Conservation (phyloP, 2,888 invertebrate species). For the Catocala sponsa region DNA sequence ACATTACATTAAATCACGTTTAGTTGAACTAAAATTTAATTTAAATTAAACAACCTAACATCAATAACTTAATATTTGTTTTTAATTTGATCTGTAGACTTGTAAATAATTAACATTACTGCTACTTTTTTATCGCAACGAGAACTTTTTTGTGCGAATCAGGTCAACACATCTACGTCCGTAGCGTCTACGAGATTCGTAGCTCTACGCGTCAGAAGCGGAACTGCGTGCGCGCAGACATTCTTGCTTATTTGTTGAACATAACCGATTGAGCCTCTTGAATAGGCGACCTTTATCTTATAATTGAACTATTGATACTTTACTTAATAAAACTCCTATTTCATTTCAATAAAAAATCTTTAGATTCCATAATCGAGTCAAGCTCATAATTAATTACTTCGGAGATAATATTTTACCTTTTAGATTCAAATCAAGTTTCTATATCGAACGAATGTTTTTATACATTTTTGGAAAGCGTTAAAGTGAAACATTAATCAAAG, state of each 20-base stretch:
- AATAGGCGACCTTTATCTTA: constrained; percentile 31
- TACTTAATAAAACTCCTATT: constrained; percentile 19
- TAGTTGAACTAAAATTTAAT: too few relatives aligned
- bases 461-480: constrained; percentile 49
- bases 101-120: background rate
- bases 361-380: constrained; percentile 27
- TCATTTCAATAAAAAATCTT: constrained; percentile 19
- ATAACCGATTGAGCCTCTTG: constrained; percentile 33
- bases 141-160: constrained; percentile 5
- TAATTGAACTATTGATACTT: constrained; percentile 37
- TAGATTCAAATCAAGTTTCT: constrained; percentile 47
- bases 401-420: constrained; percentile 51
- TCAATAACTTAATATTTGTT: background rate
- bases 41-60: background rate
- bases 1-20: too few relatives aligned
- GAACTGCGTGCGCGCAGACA: constrained; percentile 55
- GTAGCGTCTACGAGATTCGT: constrained; percentile 80
- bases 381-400: constrained; percentile 45
- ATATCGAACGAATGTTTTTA: constrained; percentile 39
- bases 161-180: constrained; percentile 40
- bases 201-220: constrained; percentile 67
- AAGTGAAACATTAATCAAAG: constrained; percentile 45
- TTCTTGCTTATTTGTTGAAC: constrained; percentile 53
- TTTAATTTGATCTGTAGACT: too few relatives aligned
- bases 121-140: background rate